Evolutionary conservation across 2,797 vertebrate genomes (phyloP).

Genomic region (Sebastes taczanowskii): DNA sequence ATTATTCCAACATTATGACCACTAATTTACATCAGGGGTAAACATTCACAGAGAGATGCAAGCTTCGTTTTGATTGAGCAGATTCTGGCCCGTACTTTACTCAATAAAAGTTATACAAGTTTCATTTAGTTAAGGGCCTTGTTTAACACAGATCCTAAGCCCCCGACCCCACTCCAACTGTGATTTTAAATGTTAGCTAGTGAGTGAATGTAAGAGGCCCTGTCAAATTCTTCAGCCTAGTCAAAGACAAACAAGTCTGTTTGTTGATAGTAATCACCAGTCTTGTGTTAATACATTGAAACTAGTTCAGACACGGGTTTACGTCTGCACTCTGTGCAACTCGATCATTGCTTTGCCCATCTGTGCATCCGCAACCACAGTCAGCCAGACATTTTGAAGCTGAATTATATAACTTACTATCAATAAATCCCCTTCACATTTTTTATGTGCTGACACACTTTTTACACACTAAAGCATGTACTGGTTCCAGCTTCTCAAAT

Average conservation of each 20-base stretch:
- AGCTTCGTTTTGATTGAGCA: constrained; percentile 8
- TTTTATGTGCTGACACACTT: not conserved
- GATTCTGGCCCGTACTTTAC: not conserved
- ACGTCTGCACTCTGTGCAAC: constrained; percentile 19
- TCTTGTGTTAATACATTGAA: constrained; percentile 53
- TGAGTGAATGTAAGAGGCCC: constrained; percentile 45
- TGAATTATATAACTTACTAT: not conserved
- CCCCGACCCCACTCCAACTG: constrained; percentile 26
- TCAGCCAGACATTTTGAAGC: not conserved
- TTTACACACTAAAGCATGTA: not conserved
- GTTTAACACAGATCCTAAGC: constrained; percentile 17
- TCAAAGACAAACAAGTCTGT: constrained; percentile 69
- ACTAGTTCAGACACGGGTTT: constrained; percentile 44
- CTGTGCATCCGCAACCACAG: not conserved
- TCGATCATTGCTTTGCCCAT: not conserved
- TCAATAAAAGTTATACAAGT: constrained; percentile 20
- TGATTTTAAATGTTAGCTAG: constrained; percentile 48
- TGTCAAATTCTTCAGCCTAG: constrained; percentile 56
- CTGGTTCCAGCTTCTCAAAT: not conserved
- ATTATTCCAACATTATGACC: constrained; percentile 15
- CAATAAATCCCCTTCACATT: not conserved
- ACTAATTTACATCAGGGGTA: constrained; percentile 23
- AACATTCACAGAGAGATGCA: constrained; percentile 3
- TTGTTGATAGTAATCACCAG: constrained; percentile 65
- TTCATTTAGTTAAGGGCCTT: constrained; percentile 21